These are phyloP conservation scores for Colletes collaris DNA, from an alignment of 2,888 invertebrate genomes.

Conservation along the genomic window DNA sequence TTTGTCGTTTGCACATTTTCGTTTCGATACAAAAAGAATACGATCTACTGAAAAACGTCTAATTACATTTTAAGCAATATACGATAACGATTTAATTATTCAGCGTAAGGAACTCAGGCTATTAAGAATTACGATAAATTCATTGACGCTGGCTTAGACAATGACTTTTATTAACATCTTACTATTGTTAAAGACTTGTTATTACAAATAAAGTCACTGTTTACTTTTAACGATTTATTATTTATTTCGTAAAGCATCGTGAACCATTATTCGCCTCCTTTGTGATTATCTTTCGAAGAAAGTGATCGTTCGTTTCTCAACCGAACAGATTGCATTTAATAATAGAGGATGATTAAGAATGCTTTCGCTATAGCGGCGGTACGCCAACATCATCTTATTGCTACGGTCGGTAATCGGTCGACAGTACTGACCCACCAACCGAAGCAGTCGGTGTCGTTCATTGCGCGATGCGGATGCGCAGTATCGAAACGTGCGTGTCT, in stretches of 20 bases:
- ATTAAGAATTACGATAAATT: conserved; percentile 35
- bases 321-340: background rate
- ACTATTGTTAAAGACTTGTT: conserved; percentile 57
- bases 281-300: background rate
- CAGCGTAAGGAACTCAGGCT: conserved; percentile 46
- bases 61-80: conserved; percentile 48
- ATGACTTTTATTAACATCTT: conserved; percentile 52
- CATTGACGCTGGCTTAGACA: conserved; percentile 40
- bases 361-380: background rate
- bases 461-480: conserved; percentile 57
- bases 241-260: conserved; percentile 27
- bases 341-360: conserved; percentile 14
- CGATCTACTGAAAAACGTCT: conserved; percentile 29
- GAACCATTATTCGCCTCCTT: background rate
- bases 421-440: conserved; percentile 23
- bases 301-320: background rate
- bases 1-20: conserved; percentile 8
- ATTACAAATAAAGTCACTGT: conserved; percentile 57
- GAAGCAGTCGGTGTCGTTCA: conserved; percentile 19
- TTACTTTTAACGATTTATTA: conserved; percentile 42
- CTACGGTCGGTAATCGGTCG: conserved; percentile 31
- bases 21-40: conserved; percentile 1
- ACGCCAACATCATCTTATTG: conserved; percentile 2
- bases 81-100: conserved; percentile 37
- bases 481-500: conserved; percentile 62